Percentiles rank a stretch among this genome's conserved stretches.
phyloP scores from a whole-genome alignment of 2,888 invertebrate species.

The Loripinus fragilis region DNA sequence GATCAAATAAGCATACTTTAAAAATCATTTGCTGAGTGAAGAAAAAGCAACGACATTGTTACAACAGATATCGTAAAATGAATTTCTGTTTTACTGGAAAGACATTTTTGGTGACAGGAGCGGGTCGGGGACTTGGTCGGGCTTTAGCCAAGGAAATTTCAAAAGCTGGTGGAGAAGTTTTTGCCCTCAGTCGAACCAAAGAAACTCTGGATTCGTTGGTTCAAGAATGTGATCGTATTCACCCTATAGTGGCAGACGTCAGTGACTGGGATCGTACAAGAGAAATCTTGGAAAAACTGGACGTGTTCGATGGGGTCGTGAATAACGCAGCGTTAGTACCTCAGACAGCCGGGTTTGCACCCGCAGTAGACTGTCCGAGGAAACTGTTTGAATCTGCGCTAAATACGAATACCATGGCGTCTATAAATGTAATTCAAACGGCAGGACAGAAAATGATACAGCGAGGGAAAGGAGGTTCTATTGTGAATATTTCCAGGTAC shows the following conservation, averaged over 20 bases:
- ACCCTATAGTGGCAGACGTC: slow-evolving; percentile 88
- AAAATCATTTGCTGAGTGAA: too few species aligned
- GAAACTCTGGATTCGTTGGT: slow-evolving; percentile 88
- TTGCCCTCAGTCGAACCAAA: slow-evolving; percentile 89
- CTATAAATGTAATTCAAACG: slow-evolving; percentile 91
- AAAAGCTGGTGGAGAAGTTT: slow-evolving; percentile 89
- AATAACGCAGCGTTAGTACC: slow-evolving; percentile 97
- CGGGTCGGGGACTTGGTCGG: slow-evolving; percentile 93
- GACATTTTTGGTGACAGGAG: slow-evolving; percentile 93
- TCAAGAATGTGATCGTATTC: slow-evolving; percentile 59
- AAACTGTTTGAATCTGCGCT: slow-evolving; percentile 89
- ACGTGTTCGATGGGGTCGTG: slow-evolving; percentile 91
- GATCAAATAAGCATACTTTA: too few species aligned
- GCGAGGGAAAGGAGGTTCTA: slow-evolving; percentile 89
- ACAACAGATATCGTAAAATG: too few species aligned
- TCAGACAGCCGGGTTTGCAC: slow-evolving; percentile 89
- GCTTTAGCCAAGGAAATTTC: slow-evolving; percentile 89
- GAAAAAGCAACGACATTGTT: too few species aligned
- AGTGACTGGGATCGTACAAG: slow-evolving; percentile 90
- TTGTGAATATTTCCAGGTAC: slow-evolving; percentile 92
- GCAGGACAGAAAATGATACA: slow-evolving; percentile 90
- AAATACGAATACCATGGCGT: slow-evolving; percentile 92
- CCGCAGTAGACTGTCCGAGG: slow-evolving; percentile 88
- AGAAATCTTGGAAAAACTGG: slow-evolving; percentile 86
- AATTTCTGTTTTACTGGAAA: slow-evolving; percentile 85